Evolutionary conservation across 2,113 vertebrate species (phyloP).

Genomic region (Thomomys bottae): DNA sequence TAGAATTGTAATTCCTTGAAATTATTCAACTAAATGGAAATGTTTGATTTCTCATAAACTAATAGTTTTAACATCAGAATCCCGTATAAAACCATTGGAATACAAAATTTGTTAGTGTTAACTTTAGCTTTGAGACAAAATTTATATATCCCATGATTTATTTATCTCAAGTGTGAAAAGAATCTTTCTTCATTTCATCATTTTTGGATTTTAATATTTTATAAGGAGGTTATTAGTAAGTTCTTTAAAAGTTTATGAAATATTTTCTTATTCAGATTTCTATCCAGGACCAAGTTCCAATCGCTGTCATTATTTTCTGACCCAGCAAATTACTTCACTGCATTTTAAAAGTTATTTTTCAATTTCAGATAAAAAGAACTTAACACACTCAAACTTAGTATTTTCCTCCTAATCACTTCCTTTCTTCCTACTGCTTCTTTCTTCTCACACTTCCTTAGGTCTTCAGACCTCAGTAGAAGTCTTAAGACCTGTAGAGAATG

Average conservation of each 20-base stretch:
- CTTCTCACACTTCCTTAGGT: not conserved
- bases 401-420: not conserved
- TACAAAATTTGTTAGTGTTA: not conserved
- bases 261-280: conserved; percentile 15
- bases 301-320: not conserved
- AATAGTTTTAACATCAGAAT: not conserved
- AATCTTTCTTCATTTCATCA: not conserved
- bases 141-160: not conserved
- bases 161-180: not conserved
- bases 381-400: not conserved
- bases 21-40: not conserved
- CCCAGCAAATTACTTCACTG: not conserved
- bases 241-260: conserved; percentile 10
- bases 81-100: not conserved
- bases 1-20: not conserved
- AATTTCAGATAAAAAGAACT: not conserved
- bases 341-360: conserved; percentile 8
- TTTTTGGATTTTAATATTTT: not conserved
- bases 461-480: not conserved
- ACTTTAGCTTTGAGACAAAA: not conserved
- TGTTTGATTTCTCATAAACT: not conserved
- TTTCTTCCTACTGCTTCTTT: not conserved
- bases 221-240: not conserved
- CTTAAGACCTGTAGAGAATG: not conserved
- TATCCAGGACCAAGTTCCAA: conserved; percentile 1